Conservation (phyloP, 2,113 vertebrate genomes). For the Pangasianodon gigas region DNA sequence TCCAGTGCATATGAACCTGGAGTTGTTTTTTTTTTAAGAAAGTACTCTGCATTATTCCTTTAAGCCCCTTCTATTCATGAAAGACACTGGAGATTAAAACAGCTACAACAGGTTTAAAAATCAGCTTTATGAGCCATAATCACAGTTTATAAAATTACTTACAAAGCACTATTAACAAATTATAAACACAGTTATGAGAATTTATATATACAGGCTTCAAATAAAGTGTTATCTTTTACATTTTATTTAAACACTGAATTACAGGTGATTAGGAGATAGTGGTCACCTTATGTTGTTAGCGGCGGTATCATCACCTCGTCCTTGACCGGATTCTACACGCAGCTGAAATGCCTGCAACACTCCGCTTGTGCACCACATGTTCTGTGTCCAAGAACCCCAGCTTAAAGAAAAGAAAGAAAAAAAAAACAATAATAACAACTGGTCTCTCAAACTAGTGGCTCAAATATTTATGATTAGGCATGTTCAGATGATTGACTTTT, state of each 20-base stretch:
- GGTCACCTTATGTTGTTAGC: conserved; percentile 29
- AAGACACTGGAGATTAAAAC: background rate
- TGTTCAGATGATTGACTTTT: background rate
- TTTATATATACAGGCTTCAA: background rate
- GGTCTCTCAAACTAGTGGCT: no score
- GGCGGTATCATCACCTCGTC: background rate
- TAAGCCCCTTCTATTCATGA: background rate
- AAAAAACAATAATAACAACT: background rate
- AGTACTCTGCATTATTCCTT: background rate
- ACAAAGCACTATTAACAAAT: background rate
- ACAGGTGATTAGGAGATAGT: background rate
- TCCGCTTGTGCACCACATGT: background rate
- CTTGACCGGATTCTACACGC: background rate
- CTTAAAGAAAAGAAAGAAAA: background rate
- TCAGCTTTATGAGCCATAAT: background rate
- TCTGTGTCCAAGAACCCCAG: background rate
- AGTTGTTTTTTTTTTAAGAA: background rate
- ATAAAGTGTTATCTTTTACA: background rate
- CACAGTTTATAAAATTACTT: background rate
- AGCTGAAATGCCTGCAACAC: conserved; percentile 15
- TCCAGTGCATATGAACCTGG: conserved; percentile 17
- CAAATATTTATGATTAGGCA: background rate
- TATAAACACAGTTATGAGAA: background rate
- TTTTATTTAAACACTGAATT: background rate
- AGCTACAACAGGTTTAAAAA: background rate